Base-by-base conservation (phyloP, 2,888 invertebrate species). In the Cyaniris semiargus region DNA sequence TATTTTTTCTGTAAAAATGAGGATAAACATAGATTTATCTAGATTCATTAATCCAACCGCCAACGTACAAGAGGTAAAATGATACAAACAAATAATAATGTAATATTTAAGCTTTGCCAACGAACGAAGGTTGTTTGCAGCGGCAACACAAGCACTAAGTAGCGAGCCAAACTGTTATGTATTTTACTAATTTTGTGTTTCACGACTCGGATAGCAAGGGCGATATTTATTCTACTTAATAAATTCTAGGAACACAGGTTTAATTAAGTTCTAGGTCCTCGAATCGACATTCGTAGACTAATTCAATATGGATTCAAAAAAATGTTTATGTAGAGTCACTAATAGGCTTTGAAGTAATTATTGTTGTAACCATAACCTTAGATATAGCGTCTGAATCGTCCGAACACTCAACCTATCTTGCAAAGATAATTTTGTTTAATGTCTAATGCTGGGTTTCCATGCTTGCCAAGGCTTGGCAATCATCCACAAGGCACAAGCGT, bases 51-150 rank as follows among this genome's bases (percentile, higher is more conserved):
- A 58, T 58, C 7, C 21, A n/a, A n/a, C n/a, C n/a, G n/a, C n/a
- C n/a, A 58, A 58, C 1, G 18, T 1, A 18, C 13, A 53, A 18
- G 53, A 53, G 18, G 18, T 53, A 53, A 53, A 53, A 18, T 53
- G 18, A 18, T 1, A 53, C 53, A 44, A 18, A n/a, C n/a, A n/a
- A 48, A 53, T 53, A 27, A 48, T 15, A 48, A 48, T 48, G 48
- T 48, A 34, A 34, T 34, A 34, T 13, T 44, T 56, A 56, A 56
- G 56, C 7, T 56, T 58, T 58, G 58, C n/a, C 15, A 60, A 21
- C 23, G 13, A 60, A 13, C 23, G 10, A 60, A 60, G 60, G 23
- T 60, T 87, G 87, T 89, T 88, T 88, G 88, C 87, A 79, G 84
- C 84, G 77, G 81, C 81, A 83, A 85, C 86, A 84, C 85, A 83